Evolutionary conservation across 1,140 invertebrate species (phyloP), one percentile per base, ranked within the genome.

Genomic region (Drosophila auraria): DNA sequence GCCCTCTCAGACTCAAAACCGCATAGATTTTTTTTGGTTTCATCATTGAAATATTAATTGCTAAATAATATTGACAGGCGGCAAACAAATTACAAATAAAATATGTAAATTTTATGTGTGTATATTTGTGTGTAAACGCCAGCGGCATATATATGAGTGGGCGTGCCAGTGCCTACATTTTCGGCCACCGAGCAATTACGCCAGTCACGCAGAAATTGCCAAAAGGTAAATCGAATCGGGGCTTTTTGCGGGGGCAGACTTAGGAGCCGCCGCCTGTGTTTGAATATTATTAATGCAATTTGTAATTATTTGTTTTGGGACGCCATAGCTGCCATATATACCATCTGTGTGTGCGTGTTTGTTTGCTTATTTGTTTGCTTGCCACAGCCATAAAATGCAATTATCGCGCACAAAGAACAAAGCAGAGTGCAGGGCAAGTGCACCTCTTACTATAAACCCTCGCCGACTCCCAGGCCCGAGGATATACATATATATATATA

Each of bases 11-110:
- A 23, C 3, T n/a, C n/a, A 30, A 66, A 38, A 30, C 27, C 27
- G 9, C 36, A 42, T n/a, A 42, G 0, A 42, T 25, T 42, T 49
- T 42, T 42, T 53, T 42, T 33, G 23, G 44, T 27, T 47, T 50
- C 63, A 75, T 63, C 75, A 81, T 75, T 70, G 56, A 80, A 89
- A 89, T 84, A 84, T 87, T 84, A 90, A 87, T 87, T 84, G 84
- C 63, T 75, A 87, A 87, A 87, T 87, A 87, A 84, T 89, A 87
- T 90, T 90, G 86, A 87, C 74, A 74, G 27, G 53, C 59, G 53
- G 78, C 66, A 75, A 81, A 78, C 74, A 69, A 79, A 87, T 89
- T 84, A 64, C 70, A 84, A 82, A 84, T 81, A 73, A 78, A 82
- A 82, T 86, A 82, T 70, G 76, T 54, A 63, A 78, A 75, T 78